These are phyloP conservation scores for Heliconius ismenius DNA, from an alignment of 2,888 invertebrate genomes.

Conservation along the genomic window DNA sequence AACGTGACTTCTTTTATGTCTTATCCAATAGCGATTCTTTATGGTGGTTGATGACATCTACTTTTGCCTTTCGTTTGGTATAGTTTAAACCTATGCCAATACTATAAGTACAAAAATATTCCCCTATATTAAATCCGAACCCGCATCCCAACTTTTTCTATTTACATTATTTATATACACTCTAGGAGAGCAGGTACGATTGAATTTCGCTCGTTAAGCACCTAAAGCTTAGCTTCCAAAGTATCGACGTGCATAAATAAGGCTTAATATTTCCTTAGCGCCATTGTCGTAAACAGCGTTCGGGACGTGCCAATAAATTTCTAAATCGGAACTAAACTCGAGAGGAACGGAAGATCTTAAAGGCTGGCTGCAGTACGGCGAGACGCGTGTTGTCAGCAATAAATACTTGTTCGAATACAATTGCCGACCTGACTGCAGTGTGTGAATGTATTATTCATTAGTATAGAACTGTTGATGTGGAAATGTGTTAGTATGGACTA, in stretches of 20 bases:
- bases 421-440: slow-evolving; percentile 43
- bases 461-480: slow-evolving; percentile 30
- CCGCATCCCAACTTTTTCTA: not conserved
- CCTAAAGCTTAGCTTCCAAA: slow-evolving; percentile 2
- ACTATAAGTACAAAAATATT: not conserved
- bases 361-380: slow-evolving; percentile 24
- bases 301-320: slow-evolving; percentile 32
- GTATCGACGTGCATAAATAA: slow-evolving; percentile 27
- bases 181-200: not conserved
- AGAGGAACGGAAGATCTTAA: slow-evolving; percentile 18
- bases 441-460: slow-evolving; percentile 66
- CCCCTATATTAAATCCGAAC: not conserved
- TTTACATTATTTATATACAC: not conserved
- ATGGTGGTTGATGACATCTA: not conserved
- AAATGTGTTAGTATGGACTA: not conserved
- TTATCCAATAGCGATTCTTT: not conserved
- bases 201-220: slow-evolving; percentile 14
- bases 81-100: no score
- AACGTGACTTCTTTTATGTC: no score
- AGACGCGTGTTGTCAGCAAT: slow-evolving; percentile 41
- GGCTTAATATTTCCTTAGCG: slow-evolving; percentile 23
- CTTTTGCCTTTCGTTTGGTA: not conserved
- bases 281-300: slow-evolving; percentile 29
- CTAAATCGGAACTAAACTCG: slow-evolving; percentile 32
- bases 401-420: slow-evolving; percentile 45